A percentile compares a stretch with the other conserved stretches of the same genome.
These are phyloP conservation scores for Callinectes sapidus DNA, from an alignment of 2,888 invertebrate species.

Conservation along the genomic window DNA sequence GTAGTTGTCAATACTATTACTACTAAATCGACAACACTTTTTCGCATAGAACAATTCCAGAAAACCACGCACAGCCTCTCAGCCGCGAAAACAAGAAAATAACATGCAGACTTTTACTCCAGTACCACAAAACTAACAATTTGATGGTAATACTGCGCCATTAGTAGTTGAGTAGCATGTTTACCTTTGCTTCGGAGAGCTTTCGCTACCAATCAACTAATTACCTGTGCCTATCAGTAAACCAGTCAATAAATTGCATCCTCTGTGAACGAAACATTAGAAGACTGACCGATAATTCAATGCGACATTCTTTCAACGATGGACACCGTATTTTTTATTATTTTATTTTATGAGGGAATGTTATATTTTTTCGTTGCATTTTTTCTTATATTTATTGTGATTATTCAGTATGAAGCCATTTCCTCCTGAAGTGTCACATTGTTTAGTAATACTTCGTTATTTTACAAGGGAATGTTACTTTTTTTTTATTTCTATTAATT, in stretches of 20 bases:
- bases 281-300: not conserved
- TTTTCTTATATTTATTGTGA: not conserved
- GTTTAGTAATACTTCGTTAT: not conserved
- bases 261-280: not conserved
- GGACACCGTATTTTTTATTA: not conserved
- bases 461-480: not conserved
- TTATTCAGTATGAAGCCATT: not conserved
- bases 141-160: not conserved
- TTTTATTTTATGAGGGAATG: not conserved
- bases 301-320: not conserved
- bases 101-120: not conserved
- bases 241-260: not conserved
- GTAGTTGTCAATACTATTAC: not conserved
- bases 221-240: not conserved
- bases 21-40: not conserved
- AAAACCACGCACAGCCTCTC: not conserved
- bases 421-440: not conserved
- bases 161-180: not conserved
- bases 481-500: not conserved
- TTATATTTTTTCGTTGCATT: not conserved
- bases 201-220: not conserved
- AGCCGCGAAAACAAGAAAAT: not conserved
- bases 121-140: not conserved
- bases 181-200: slow-evolving; percentile 5
- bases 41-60: not conserved